Evolutionary conservation across 2,113 vertebrate genomes (phyloP).

Genomic region (Psettodes erumei): DNA sequence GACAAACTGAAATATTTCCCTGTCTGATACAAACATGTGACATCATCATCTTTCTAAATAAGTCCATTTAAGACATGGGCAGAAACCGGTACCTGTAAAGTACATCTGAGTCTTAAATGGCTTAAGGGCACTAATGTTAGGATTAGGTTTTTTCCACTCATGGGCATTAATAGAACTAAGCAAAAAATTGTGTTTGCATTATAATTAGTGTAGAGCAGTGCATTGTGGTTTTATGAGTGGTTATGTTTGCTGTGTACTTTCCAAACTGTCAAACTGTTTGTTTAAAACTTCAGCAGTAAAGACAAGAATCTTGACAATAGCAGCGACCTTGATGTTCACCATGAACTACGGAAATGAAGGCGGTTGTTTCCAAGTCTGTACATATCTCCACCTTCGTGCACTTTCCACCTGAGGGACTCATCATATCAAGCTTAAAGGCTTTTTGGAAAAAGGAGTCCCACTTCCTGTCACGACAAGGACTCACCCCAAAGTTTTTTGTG

Average conservation of each 20-base stretch:
- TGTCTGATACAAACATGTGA: not conserved
- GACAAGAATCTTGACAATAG: constrained; percentile 6
- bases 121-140: not conserved
- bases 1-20: not conserved
- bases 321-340: not conserved
- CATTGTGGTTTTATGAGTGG: not conserved
- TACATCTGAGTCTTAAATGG: not conserved
- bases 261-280: not conserved
- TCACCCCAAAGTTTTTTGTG: not conserved
- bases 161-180: not conserved
- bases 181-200: no score
- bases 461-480: constrained; percentile 31
- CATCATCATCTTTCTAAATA: not conserved
- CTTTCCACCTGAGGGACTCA: constrained; percentile 62
- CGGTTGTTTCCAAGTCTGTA: constrained; percentile 51
- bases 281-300: not conserved
- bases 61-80: not conserved
- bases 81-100: not conserved
- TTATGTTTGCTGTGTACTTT: not conserved
- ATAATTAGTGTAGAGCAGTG: no score
- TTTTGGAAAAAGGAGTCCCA: constrained; percentile 25
- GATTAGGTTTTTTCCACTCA: not conserved
- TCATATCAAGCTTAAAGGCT: constrained; percentile 24
- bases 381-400: constrained; percentile 32
- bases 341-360: constrained; percentile 42